phyloP scores from a whole-genome alignment of 2,797 vertebrate species.

The Cossypha niveicapilla region DNA sequence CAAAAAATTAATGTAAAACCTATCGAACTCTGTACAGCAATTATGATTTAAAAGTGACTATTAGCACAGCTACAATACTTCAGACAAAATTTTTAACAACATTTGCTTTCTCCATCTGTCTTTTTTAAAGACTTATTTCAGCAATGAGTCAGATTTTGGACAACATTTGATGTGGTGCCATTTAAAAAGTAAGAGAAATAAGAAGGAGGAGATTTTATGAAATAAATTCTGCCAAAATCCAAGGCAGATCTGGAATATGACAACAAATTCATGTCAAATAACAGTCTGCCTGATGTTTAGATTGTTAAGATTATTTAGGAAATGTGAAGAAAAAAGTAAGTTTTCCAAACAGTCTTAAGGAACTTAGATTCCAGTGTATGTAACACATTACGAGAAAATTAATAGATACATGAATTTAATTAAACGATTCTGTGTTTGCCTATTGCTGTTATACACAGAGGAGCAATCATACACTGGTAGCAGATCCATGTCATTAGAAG shows the following conservation, averaged over 20 bases:
- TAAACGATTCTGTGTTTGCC: background rate
- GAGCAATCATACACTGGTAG: background rate
- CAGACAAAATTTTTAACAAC: slow-evolving; percentile 58
- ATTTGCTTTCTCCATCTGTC: slow-evolving; percentile 59
- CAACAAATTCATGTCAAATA: slow-evolving; percentile 12
- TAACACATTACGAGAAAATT: background rate
- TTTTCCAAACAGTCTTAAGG: background rate
- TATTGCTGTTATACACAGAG: background rate
- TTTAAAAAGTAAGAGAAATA: slow-evolving; percentile 40
- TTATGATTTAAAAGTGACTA: background rate
- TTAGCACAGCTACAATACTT: slow-evolving; percentile 3
- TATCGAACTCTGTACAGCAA: background rate
- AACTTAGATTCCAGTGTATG: background rate
- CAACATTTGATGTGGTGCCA: slow-evolving; percentile 17
- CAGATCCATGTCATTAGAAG: background rate
- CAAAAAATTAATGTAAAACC: background rate
- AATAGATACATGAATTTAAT: background rate
- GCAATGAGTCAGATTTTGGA: slow-evolving; percentile 41
- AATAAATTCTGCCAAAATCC: slow-evolving; percentile 9
- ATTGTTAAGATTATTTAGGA: background rate
- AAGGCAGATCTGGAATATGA: slow-evolving; percentile 21
- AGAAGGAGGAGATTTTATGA: background rate
- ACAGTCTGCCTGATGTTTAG: slow-evolving; percentile 15
- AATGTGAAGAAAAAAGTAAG: background rate
- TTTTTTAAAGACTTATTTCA: slow-evolving; percentile 27